These are phyloP conservation scores for Oeneis ivallda DNA, from an alignment of 2,888 invertebrate genomes.

Conservation along the genomic window DNA sequence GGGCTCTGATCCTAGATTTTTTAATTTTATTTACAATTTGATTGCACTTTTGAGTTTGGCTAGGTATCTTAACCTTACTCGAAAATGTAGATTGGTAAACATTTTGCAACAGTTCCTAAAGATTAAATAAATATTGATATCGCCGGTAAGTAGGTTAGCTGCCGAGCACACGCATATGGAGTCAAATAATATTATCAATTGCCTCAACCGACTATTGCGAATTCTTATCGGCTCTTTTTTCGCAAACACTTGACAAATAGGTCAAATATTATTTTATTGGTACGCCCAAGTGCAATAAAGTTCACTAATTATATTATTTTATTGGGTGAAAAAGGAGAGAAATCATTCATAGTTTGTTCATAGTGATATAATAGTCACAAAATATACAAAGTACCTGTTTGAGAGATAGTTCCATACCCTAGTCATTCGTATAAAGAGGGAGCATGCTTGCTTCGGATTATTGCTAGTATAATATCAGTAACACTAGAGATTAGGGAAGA, in stretches of 20 bases:
- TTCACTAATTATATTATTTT: not conserved
- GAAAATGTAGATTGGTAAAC: constrained; percentile 45
- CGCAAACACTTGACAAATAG: constrained; percentile 65
- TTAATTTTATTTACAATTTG: not conserved
- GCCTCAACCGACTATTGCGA: constrained; percentile 66
- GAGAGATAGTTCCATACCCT: not conserved
- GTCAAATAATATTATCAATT: constrained; percentile 78
- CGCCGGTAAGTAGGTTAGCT: constrained; percentile 71
- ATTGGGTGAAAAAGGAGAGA: not conserved
- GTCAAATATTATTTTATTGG: constrained; percentile 67
- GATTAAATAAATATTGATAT: constrained; percentile 76
- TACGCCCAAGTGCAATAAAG: constrained; percentile 42
- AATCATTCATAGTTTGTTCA: not conserved
- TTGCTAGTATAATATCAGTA: not conserved
- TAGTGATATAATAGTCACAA: no score
- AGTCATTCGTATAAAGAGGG: not conserved
- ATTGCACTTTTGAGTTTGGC: not conserved
- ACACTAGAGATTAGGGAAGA: constrained; percentile 12
- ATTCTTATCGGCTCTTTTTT: constrained; percentile 68
- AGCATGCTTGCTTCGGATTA: not conserved
- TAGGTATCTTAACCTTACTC: not conserved
- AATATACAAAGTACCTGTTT: not conserved
- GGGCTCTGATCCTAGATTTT: not conserved
- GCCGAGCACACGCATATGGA: constrained; percentile 66
- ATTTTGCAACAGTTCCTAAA: constrained; percentile 59